Evolutionary conservation across 2,113 vertebrate species (phyloP).

Genomic region (Thalassarche chlororhynchos): DNA sequence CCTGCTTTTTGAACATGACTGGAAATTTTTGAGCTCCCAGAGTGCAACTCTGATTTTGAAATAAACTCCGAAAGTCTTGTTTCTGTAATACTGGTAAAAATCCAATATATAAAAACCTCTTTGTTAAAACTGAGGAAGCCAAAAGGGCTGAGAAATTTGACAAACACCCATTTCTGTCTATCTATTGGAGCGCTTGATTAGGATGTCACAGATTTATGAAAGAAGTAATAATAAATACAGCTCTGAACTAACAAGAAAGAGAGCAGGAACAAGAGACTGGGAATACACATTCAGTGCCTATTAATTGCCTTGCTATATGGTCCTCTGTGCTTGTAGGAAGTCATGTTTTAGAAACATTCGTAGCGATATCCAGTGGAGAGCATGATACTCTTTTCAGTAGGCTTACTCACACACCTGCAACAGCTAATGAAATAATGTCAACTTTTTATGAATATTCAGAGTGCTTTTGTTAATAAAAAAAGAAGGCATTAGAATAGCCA

Average conservation of each 20-base stretch:
- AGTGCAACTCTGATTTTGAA: background rate
- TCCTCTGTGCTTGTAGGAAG: background rate
- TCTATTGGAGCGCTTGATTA: background rate
- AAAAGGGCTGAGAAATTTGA: background rate
- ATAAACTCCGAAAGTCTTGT: background rate
- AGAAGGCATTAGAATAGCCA: background rate
- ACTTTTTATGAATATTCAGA: slow-evolving; percentile 36
- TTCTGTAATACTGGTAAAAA: background rate
- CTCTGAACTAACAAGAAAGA: background rate
- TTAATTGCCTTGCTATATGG: background rate
- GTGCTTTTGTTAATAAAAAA: background rate
- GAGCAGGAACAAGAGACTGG: background rate
- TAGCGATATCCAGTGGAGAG: slow-evolving; percentile 4
- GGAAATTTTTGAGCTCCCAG: background rate
- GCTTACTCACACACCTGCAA: background rate
- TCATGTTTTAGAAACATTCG: slow-evolving; percentile 17
- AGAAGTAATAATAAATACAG: slow-evolving; percentile 13
- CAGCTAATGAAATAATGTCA: slow-evolving; percentile 18
- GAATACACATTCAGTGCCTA: background rate
- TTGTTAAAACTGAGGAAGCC: background rate
- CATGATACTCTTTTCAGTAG: background rate
- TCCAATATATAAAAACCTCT: background rate
- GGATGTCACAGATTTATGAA: background rate
- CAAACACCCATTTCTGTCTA: background rate
- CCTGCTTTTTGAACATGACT: background rate